Conservation (phyloP, 2,888 invertebrate species). For the Dendrolimus pini region DNA sequence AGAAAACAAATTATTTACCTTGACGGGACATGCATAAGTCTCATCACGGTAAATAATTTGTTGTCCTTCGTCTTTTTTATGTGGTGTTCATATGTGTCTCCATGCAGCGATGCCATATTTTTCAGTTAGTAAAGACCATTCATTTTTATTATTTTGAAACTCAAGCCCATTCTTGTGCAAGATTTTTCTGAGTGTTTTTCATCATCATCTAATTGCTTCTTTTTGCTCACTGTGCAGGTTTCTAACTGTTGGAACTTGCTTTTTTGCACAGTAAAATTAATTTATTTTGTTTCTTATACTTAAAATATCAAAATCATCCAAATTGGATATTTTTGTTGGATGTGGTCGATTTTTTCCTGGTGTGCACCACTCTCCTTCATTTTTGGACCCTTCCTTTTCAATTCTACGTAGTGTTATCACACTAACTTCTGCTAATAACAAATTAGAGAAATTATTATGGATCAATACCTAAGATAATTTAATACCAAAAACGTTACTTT, state of each 20-base stretch:
- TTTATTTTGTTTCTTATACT: conserved; percentile 11
- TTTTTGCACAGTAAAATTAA: conserved; percentile 14
- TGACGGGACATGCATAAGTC: conserved; percentile 7
- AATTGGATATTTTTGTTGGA: conserved; percentile 8
- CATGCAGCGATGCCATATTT: conserved; percentile 10
- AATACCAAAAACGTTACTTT: too few relatives aligned
- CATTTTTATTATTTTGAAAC: conserved; percentile 11
- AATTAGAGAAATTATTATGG: background rate
- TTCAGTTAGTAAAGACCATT: conserved; percentile 11
- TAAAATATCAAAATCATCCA: conserved; percentile 7
- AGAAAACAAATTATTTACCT: conserved; percentile 10
- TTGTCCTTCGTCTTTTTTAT: background rate
- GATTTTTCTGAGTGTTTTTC: conserved; percentile 1
- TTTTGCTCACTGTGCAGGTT: conserved; percentile 9
- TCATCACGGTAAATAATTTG: conserved; percentile 11
- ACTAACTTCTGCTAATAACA: conserved; percentile 9
- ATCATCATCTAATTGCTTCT: conserved; percentile 10
- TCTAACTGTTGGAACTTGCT: conserved; percentile 14
- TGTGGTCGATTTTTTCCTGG: conserved; percentile 10
- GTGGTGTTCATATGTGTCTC: conserved; percentile 5
- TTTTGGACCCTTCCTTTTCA: conserved; percentile 9
- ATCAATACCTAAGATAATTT: too few relatives aligned
- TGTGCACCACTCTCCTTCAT: conserved; percentile 7
- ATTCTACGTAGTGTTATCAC: conserved; percentile 9
- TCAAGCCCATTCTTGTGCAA: conserved; percentile 9